Base-by-base conservation (phyloP, 2,113 vertebrate genomes). In the Orientallactaga bullata region DNA sequence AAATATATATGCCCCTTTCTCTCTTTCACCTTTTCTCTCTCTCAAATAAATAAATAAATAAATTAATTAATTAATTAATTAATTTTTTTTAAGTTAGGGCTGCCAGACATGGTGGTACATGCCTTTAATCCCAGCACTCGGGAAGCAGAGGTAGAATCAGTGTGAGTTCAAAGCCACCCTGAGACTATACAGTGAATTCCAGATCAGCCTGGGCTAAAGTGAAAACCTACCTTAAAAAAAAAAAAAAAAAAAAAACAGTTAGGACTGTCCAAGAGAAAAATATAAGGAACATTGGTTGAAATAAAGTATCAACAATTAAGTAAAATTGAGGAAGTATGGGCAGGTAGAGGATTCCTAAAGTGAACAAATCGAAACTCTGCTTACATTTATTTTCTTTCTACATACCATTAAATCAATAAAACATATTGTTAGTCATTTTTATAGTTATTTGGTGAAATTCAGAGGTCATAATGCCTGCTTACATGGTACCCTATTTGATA, bases 351-450 rank as follows among this genome's bases (percentile, higher is more conserved):
- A 32, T 93, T 86, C 3, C 26, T 87, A 30, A n/a, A 85, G n/a
- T 35, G 60, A 18, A 81, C 7, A 69, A 37, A 61, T 58, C 7
- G 39, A 15, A 91, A 74, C 23, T 87, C 18, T 71, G 1, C 15
- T 85, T 91, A 39, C 24, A 47, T 80, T 74, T 88, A 35, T 80
- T 93, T 60, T 85, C 39, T 94, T 65, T 71, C 51, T 74, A 3
- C 73, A 10, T 90, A 60, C 60, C n/a, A 92, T 90, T 90, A 28
- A 82, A 13, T 79, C n/a, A 10, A 18, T 79, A 7, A 55, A 1
- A 16, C 68, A 42, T 77, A 30, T 95, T 73, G 89, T 2, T 88
- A 47, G 51, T 79, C 79, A 69, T 91, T 94, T 92, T 42, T 85
- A 2, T 91, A 51, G 73, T 72, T 89, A 35, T 60, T 93, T 90